Base-by-base conservation (phyloP, 2,113 vertebrate species). In the Sceloporus tristichus region DNA sequence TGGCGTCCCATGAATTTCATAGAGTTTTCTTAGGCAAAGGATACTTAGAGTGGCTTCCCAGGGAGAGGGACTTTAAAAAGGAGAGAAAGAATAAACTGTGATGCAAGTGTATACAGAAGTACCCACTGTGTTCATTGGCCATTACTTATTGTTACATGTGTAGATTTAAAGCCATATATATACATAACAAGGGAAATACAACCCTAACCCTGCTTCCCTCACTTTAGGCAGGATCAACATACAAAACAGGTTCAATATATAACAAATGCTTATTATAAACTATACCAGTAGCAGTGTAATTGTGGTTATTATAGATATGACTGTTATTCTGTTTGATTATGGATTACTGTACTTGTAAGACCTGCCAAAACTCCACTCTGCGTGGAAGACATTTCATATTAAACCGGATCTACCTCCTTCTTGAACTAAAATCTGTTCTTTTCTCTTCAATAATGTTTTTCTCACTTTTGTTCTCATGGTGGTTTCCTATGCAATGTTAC, bases 281-380 rank as follows among this genome's bases (percentile, higher is more conserved):
- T 84, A 84, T 53, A 29, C 66, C 27, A 48, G 56, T 77, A 38
- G 56, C 21, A 85, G 56, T 29, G 2, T 59, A 80, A 54, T 65
- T 48, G 19, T 77, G 38, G 16, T 66, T 48, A 25, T 66, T 56
- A 65, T 48, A 66, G 53, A 84, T 74, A 10, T 40, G 19, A 34
- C 19, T 56, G 40, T n/a, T 77, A 66, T 65, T 85, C 38, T 85
- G 18, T 85, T 77, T 77, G 40, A 59, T 77, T 77, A 77, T 77
- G 56, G 56, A 77, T 85, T 65, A 77, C 38, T 66, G 25, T 77
- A 40, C 4, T 34, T 77, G n/a, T 10, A 40, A 62, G 21, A 75
- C n/a, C 40, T 74, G 70, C 53, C 53, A 85, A 59, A 53, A 75
- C 70, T 75, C 21, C 48, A 73, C 29, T 84, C 14, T 53, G 68